Evolutionary conservation across 2,797 vertebrate genomes (phyloP).

Genomic region (Scyliorhinus canicula): DNA sequence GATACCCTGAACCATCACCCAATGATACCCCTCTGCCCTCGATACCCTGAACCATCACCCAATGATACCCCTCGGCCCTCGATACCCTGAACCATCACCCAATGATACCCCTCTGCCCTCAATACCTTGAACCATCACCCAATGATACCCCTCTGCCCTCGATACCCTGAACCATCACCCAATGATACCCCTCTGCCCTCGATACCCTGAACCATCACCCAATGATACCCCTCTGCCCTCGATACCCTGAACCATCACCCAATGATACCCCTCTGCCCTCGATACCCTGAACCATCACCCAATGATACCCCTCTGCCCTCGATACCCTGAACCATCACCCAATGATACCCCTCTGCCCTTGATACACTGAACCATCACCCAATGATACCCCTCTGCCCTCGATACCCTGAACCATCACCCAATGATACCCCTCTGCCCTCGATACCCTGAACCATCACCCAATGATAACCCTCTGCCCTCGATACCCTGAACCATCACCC

Average conservation of each 20-base stretch:
- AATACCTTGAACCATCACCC: background rate
- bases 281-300: background rate
- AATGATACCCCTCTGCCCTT: background rate
- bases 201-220: background rate
- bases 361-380: background rate
- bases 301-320: background rate
- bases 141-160: background rate
- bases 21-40: background rate
- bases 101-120: background rate
- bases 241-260: background rate
- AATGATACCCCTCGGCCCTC: background rate
- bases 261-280: background rate
- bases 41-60: background rate
- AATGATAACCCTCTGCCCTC: background rate
- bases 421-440: background rate
- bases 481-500: background rate
- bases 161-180: background rate
- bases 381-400: background rate
- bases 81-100: background rate
- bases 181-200: background rate
- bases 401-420: background rate
- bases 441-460: background rate
- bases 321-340: background rate
- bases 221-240: background rate
- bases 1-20: background rate